Percentiles rank a stretch among this genome's conserved stretches.
Conservation (phyloP, 2,797 vertebrate genomes). For the Coilia nasus region DNA sequence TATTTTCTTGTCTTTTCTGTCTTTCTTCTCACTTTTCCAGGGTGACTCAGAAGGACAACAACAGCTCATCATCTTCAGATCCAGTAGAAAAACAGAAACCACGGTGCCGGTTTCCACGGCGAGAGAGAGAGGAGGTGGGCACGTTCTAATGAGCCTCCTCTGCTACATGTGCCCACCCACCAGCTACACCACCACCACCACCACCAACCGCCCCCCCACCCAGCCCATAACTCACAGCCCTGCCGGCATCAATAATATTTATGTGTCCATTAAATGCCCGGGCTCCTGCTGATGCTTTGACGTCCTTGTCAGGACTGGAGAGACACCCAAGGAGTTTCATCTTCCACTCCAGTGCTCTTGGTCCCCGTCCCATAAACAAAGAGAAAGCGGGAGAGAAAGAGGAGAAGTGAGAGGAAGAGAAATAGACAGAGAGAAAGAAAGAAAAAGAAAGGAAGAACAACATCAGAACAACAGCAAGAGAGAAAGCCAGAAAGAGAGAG, state of each 20-base stretch:
- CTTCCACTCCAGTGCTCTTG: conserved; percentile 23
- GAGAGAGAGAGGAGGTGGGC: conserved; percentile 57
- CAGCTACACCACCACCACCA: conserved; percentile 38
- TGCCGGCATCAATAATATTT: conserved; percentile 65
- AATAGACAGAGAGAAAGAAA: background rate
- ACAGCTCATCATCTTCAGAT: conserved; percentile 57
- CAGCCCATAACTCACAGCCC: conserved; percentile 59
- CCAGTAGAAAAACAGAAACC: background rate
- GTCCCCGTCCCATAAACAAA: background rate
- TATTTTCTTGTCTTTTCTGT: conserved; percentile 60
- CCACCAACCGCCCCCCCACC: conserved; percentile 41
- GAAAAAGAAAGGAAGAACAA: too few relatives aligned
- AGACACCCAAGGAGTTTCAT: conserved; percentile 42
- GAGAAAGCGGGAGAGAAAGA: background rate
- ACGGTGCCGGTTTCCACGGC: conserved; percentile 33
- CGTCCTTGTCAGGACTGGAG: conserved; percentile 52
- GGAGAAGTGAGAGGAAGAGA: background rate
- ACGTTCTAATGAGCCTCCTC: conserved; percentile 72
- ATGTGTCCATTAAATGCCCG: conserved; percentile 58
- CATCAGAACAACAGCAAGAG: too few relatives aligned
- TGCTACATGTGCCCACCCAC: conserved; percentile 54
- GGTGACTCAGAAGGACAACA: conserved; percentile 77
- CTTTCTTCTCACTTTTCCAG: conserved; percentile 48
- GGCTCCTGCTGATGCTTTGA: conserved; percentile 53
- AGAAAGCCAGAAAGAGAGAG: too few relatives aligned